These are phyloP conservation scores for Agonum fuliginosum DNA, from an alignment of 2,888 invertebrate species.

Conservation along the genomic window DNA sequence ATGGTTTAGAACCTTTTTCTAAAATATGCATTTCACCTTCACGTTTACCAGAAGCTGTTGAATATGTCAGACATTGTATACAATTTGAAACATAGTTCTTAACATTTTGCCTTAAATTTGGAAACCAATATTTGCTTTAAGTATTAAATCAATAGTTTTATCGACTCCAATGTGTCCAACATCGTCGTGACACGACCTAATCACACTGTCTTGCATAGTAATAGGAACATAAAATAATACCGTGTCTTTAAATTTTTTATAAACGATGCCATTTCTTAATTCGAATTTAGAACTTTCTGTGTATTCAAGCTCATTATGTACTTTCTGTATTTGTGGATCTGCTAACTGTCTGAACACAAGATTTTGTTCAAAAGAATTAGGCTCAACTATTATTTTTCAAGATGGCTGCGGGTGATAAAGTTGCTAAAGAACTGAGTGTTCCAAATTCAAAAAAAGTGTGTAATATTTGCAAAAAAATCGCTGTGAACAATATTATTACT, in stretches of 20 bases:
- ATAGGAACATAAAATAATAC: conserved; percentile 58
- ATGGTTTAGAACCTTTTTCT: conserved; percentile 3
- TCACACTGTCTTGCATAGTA: conserved; percentile 52
- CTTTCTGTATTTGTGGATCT: conserved; percentile 62
- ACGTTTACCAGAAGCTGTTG: neutral
- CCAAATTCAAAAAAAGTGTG: too few relatives aligned
- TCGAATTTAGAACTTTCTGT: conserved; percentile 59
- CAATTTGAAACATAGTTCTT: conserved; percentile 58
- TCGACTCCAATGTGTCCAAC: conserved; percentile 60
- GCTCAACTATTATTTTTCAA: too few relatives aligned
- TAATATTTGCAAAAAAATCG: too few relatives aligned
- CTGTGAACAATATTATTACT: too few relatives aligned
- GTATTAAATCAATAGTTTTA: conserved; percentile 35
- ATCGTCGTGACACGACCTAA: conserved; percentile 59
- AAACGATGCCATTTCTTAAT: conserved; percentile 63
- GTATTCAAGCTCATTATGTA: conserved; percentile 61
- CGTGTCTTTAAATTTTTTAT: conserved; percentile 60
- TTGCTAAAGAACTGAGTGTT: too few relatives aligned
- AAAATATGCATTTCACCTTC: conserved; percentile 30
- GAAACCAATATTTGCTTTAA: conserved; percentile 59
- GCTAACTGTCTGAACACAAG: conserved; percentile 61
- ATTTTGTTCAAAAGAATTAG: conserved; percentile 63
- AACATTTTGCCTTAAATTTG: conserved; percentile 34
- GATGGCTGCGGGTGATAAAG: too few relatives aligned
- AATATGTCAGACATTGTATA: conserved; percentile 1